phyloP scores from a whole-genome alignment of 2,113 vertebrate genomes.

The Pseudopodoces humilis region DNA sequence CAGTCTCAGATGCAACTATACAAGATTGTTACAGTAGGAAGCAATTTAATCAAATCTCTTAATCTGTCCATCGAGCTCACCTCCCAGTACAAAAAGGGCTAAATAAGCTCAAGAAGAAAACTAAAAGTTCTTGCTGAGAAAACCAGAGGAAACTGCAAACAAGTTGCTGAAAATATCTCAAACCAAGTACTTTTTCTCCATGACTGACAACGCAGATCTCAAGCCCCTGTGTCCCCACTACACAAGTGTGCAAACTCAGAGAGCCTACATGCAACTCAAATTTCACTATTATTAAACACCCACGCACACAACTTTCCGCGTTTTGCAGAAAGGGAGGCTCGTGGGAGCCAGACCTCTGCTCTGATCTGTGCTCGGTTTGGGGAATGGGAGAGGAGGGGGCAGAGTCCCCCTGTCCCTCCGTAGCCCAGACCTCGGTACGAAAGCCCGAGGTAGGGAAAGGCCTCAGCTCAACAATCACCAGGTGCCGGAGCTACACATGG shows the following conservation, averaged over 20 bases:
- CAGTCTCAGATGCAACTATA: too few species aligned
- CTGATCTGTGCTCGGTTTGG: rapidly evolving
- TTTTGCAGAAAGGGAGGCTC: neutral
- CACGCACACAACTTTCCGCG: neutral
- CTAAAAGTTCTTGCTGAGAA: neutral
- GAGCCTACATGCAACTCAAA: neutral
- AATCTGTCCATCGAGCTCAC: neutral
- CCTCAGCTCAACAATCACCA: neutral
- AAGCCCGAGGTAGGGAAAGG: neutral
- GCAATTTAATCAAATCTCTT: neutral
- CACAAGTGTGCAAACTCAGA: neutral
- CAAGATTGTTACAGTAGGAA: rapidly evolving
- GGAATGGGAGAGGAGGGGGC: neutral
- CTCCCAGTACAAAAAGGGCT: neutral
- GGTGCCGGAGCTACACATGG: constrained; percentile 7
- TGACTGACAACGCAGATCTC: neutral
- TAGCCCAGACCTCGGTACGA: rapidly evolving
- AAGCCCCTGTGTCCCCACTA: neutral
- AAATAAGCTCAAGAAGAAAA: neutral
- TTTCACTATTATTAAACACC: neutral
- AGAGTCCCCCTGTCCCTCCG: rapidly evolving
- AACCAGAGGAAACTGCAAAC: neutral
- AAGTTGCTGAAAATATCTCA: neutral
- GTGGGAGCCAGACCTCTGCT: neutral
- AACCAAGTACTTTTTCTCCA: neutral